Conservation (phyloP, 2,888 invertebrate genomes). For the Andrena haemorrhoa region DNA sequence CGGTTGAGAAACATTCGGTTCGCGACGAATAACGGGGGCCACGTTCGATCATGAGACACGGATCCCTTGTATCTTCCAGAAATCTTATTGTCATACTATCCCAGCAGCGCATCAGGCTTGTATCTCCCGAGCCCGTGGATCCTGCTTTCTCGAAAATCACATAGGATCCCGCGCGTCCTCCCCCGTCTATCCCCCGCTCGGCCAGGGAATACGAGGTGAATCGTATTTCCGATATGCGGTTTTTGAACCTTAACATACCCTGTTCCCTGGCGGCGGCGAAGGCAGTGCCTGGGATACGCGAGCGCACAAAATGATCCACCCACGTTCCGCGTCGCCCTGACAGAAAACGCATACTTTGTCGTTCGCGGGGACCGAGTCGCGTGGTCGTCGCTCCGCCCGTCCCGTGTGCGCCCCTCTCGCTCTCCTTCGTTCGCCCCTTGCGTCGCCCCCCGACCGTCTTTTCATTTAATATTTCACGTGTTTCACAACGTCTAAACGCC, state of each 20-base stretch:
- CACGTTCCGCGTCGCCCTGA: slow-evolving; percentile 62
- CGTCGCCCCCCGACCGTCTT: not conserved
- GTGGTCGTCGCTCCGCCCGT: slow-evolving; percentile 46
- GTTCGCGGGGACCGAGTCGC: slow-evolving; percentile 41
- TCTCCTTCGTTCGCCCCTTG: not conserved
- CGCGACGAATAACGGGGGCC: not conserved
- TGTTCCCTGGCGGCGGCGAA: slow-evolving; percentile 31
- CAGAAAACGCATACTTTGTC: slow-evolving; percentile 54
- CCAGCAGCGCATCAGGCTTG: not conserved
- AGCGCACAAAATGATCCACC: slow-evolving; percentile 60
- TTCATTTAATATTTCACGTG: slow-evolving; percentile 59
- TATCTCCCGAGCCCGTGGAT: slow-evolving; percentile 1
- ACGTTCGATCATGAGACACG: not conserved
- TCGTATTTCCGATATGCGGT: slow-evolving; percentile 66
- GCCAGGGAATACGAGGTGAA: slow-evolving; percentile 58
- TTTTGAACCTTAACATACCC: slow-evolving; percentile 53
- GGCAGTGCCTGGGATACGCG: slow-evolving; percentile 42
- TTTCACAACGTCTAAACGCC: slow-evolving; percentile 69
- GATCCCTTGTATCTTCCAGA: slow-evolving; percentile 4
- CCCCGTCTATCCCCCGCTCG: slow-evolving; percentile 37
- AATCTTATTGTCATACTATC: slow-evolving; percentile 37
- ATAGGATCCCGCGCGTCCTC: slow-evolving; percentile 27
- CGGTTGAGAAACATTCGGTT: not conserved
- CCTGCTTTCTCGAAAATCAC: slow-evolving; percentile 41
- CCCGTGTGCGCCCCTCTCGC: slow-evolving; percentile 9